Conservation (phyloP, 2,888 invertebrate species). For the Ephialtes manifestator region DNA sequence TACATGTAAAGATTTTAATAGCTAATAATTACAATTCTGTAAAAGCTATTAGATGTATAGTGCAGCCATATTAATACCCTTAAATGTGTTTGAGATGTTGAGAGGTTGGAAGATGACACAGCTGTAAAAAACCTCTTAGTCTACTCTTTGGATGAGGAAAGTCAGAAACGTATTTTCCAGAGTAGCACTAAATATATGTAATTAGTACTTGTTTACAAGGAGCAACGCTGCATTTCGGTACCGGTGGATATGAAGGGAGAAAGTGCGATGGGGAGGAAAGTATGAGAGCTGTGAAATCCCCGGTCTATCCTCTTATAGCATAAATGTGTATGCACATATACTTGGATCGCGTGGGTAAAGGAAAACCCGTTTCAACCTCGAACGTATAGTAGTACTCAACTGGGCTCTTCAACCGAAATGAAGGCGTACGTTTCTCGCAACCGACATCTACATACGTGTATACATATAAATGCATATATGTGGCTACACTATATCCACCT, state of each 20-base stretch:
- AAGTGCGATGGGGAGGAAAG: constrained; percentile 40
- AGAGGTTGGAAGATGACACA: background rate
- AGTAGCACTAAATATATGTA: constrained; percentile 71
- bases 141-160: constrained; percentile 54
- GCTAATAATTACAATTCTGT: background rate
- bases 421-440: constrained; percentile 47
- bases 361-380: constrained; percentile 43
- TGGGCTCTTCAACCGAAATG: constrained; percentile 58
- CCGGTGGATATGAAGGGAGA: constrained; percentile 49
- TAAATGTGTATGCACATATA: constrained; percentile 10
- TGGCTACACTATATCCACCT: background rate
- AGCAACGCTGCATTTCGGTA: constrained; percentile 22
- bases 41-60: background rate
- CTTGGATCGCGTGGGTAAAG: constrained; percentile 11
- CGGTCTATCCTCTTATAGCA: constrained; percentile 34
- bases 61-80: background rate
- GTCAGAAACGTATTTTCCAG: constrained; percentile 66
- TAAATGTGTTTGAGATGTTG: constrained; percentile 21
- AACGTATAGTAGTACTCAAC: constrained; percentile 25
- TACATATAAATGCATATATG: background rate
- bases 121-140: constrained; percentile 47
- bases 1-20: no score
- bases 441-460: constrained; percentile 11
- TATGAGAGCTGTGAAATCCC: constrained; percentile 30
- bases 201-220: constrained; percentile 69